These are phyloP conservation scores for Phallusia fumigata DNA, from an alignment of 23 tunicate genomes.

Conservation along the genomic window DNA sequence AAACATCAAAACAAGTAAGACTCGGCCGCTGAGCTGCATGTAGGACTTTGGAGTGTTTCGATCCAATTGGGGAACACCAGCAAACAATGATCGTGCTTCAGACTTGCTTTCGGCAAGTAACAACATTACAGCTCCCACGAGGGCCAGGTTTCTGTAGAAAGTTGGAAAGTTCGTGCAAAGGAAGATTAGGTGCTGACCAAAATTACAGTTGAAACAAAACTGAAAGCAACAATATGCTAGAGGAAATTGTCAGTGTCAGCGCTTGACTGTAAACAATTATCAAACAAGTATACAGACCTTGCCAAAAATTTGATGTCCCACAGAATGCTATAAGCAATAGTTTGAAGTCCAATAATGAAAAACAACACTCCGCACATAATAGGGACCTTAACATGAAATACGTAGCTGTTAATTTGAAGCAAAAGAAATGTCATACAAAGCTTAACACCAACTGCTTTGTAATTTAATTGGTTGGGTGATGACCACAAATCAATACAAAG, in stretches of 20 bases:
- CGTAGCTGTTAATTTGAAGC: too few species aligned
- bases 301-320: slow-evolving; percentile 99
- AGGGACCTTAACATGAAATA: slow-evolving; percentile 51
- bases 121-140: slow-evolving; percentile 95
- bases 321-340: slow-evolving; percentile 91
- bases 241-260: neutral
- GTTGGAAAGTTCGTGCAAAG: too few species aligned
- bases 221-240: neutral
- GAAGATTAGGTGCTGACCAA: too few species aligned
- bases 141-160: slow-evolving; percentile 91
- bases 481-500: too few species aligned
- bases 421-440: neutral
- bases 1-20: slow-evolving; percentile 95
- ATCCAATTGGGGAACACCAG: slow-evolving; percentile 96
- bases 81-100: slow-evolving; percentile 95
- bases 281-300: slow-evolving; percentile 44
- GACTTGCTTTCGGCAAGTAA: slow-evolving; percentile 91
- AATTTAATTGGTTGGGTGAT: too few species aligned
- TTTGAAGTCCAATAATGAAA: slow-evolving; percentile 96
- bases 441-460: neutral
- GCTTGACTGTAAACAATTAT: too few species aligned
- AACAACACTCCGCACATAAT: slow-evolving; percentile 86
- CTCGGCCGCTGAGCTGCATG: slow-evolving; percentile 98
- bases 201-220: too few species aligned
- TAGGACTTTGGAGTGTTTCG: slow-evolving; percentile 90